Percentiles rank a stretch among this genome's conserved stretches.
Evolutionary conservation across 2,888 invertebrate species (phyloP).

Genomic region (Uloborus plumipes): DNA sequence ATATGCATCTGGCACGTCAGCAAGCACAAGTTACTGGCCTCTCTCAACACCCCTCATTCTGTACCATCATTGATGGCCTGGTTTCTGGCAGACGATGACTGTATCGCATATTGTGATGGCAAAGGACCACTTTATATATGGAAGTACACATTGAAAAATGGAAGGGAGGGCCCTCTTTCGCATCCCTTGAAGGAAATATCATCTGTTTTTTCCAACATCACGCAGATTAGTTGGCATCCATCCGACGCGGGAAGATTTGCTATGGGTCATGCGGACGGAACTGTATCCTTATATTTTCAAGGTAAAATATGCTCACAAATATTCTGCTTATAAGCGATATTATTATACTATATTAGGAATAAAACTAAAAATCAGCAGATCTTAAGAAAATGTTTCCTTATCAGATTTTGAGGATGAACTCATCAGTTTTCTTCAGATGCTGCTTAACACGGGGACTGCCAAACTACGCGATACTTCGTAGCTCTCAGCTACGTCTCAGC

Average conservation of each 20-base stretch:
- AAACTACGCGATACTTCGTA: no score
- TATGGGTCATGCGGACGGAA: constrained; percentile 71
- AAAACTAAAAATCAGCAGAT: no score
- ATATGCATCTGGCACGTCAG: constrained; percentile 72
- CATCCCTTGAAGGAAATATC: constrained; percentile 65
- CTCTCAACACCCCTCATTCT: constrained; percentile 68
- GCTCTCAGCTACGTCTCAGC: no score
- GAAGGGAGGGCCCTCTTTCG: constrained; percentile 54
- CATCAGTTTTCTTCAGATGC: no score
- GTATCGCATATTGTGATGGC: constrained; percentile 68
- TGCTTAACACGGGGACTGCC: no score
- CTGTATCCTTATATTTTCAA: constrained; percentile 69
- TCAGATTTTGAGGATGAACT: no score
- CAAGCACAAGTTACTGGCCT: constrained; percentile 69
- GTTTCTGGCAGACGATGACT: constrained; percentile 69
- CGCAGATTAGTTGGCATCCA: constrained; percentile 70
- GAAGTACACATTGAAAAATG: constrained; percentile 68
- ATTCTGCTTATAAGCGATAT: background rate
- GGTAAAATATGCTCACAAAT: constrained; percentile 66
- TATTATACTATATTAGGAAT: no score
- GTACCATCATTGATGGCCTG: constrained; percentile 70
- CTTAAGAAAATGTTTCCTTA: no score
- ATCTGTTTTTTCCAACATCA: constrained; percentile 63
- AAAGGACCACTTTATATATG: constrained; percentile 71
- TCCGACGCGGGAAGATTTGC: constrained; percentile 69